Percentiles rank a stretch among this genome's conserved stretches.
These are phyloP conservation scores for Drosophila putrida DNA, from an alignment of 2,888 invertebrate species.

Conservation along the genomic window DNA sequence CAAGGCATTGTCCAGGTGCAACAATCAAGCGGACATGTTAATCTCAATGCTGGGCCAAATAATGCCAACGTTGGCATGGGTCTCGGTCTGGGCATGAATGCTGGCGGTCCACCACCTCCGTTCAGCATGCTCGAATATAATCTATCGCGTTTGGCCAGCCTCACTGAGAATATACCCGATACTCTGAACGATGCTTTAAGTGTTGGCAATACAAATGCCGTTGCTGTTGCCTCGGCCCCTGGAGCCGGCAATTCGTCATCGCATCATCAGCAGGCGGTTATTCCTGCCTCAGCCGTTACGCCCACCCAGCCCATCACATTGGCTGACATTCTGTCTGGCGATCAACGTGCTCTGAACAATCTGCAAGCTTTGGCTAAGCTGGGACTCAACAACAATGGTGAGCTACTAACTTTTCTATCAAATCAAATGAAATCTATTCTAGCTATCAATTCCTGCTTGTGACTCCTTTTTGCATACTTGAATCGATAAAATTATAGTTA, in stretches of 20 bases:
- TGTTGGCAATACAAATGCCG: slow-evolving; percentile 65
- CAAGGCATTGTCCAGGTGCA: slow-evolving; percentile 66
- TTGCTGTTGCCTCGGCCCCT: slow-evolving; percentile 35
- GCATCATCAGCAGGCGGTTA: slow-evolving; percentile 75
- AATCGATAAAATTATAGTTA: too few relatives aligned
- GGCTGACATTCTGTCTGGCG: slow-evolving; percentile 91
- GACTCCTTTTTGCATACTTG: neutral
- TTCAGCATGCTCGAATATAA: slow-evolving; percentile 94
- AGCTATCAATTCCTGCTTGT: neutral
- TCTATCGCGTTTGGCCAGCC: slow-evolving; percentile 92
- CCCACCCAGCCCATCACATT: slow-evolving; percentile 89
- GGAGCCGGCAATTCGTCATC: slow-evolving; percentile 38
- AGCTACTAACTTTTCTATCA: slow-evolving; percentile 66
- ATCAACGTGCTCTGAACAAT: slow-evolving; percentile 93
- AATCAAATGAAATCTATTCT: neutral
- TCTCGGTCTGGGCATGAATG: slow-evolving; percentile 68
- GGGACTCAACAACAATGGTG: slow-evolving; percentile 89
- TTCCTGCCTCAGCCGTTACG: slow-evolving; percentile 86
- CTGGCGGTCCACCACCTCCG: slow-evolving; percentile 85
- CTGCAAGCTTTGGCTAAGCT: slow-evolving; percentile 95
- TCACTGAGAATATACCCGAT: slow-evolving; percentile 89
- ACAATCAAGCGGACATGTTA: slow-evolving; percentile 55
- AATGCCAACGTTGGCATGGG: slow-evolving; percentile 64
- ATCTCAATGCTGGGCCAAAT: slow-evolving; percentile 54
- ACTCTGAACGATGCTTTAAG: slow-evolving; percentile 82